Evolutionary conservation across 2,888 invertebrate species (phyloP), one percentile per base, ranked within the genome.

Genomic region (Pachydiplax longipennis): DNA sequence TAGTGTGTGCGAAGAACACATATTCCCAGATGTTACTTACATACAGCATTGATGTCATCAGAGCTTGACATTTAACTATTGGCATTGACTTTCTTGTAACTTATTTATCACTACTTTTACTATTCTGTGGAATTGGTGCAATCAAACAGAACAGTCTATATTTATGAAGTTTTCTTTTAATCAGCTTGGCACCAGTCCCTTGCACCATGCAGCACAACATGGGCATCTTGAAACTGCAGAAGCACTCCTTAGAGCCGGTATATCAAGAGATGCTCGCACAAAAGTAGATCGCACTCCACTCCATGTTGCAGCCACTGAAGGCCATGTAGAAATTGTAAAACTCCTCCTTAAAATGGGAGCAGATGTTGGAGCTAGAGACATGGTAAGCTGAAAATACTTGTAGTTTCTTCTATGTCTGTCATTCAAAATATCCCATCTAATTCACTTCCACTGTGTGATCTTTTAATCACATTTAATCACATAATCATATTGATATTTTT

Each of bases 281-380:
- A 99, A 99, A 95, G 98, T 98, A 2, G 98, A 98, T 93, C 96
- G 98, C 93, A 98, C 99, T 35, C 97, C 99, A 53, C 94, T 99
- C 92, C 99, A 99, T 94, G 95, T 98, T 93, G 98, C 98, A 61
- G 97, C 97, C 3, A 96, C 96, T 93, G 97, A 97, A 93, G 99
- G 98, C 0, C 97, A 98, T 94, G 94, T 96, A 91, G 95, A 95
- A 91, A 97, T 98, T 92, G 97, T 97, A 15, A 95, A 96, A 92
- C 94, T 97, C 65, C 94, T 98, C 53, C 93, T 98, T 15, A 95
- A 95, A 90, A 95, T 96, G 93, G 96, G 96, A 65, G 96, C 97
- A 80, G 96, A 97, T 92, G 95, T 97, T 0, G 96, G 98, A 93
- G 95, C 96, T 80, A 95, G 95, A 93, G 98, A 98, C 94, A 96